phyloP scores from a whole-genome alignment of 2,113 vertebrate genomes.

The Stegostoma tigrinum region DNA sequence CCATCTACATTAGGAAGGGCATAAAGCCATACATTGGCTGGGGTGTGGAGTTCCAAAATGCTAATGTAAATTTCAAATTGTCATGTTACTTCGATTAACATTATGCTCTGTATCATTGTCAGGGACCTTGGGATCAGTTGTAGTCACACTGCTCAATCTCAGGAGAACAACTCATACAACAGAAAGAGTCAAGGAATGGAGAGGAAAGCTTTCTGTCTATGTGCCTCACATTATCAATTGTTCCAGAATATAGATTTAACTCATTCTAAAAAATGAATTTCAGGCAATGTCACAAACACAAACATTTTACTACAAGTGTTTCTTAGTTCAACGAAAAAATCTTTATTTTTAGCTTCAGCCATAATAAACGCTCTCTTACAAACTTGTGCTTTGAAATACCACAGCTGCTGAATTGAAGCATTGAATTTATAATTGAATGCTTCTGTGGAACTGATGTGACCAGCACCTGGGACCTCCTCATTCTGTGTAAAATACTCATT shows the following conservation, averaged over 20 bases:
- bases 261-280: neutral
- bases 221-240: neutral
- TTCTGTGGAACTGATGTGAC: slow-evolving; percentile 17
- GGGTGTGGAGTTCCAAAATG: too few relatives aligned
- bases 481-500: slow-evolving; percentile 25
- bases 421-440: slow-evolving; percentile 8
- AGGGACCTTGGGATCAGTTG: neutral
- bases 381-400: neutral
- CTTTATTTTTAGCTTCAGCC: neutral
- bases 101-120: too few relatives aligned
- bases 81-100: too few relatives aligned
- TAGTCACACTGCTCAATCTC: neutral
- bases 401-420: slow-evolving; percentile 9
- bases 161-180: too few relatives aligned
- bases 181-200: neutral
- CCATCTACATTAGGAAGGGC: too few relatives aligned
- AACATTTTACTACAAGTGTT: neutral
- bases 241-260: neutral
- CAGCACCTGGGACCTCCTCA: slow-evolving; percentile 12
- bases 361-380: neutral
- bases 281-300: neutral
- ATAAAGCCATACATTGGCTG: too few relatives aligned
- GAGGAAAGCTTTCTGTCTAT: neutral
- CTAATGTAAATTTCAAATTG: too few relatives aligned
- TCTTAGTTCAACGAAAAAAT: neutral